A percentile compares a stretch with the other conserved stretches of the same genome.
Conservation (phyloP, 2,888 invertebrate genomes). For the Dascillus cervinus region DNA sequence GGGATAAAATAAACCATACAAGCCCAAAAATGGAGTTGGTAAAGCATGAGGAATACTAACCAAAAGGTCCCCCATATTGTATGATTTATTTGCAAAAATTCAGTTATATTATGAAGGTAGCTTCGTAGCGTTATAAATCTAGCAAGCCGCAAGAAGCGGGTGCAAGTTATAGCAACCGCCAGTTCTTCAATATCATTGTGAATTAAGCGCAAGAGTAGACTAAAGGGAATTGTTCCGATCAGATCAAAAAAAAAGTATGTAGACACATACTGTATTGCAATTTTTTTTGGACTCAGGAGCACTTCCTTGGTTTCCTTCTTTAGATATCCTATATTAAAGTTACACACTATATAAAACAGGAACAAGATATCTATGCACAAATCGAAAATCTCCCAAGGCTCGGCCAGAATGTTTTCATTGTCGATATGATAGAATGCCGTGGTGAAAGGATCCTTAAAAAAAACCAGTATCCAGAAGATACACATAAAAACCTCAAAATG, state of each 20-base stretch:
- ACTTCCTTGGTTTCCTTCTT: constrained; percentile 18
- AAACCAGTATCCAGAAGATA: constrained; percentile 12
- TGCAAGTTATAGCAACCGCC: neutral
- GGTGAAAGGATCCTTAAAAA: constrained; percentile 13
- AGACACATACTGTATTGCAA: constrained; percentile 13
- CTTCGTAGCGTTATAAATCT: constrained; percentile 7
- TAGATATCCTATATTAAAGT: constrained; percentile 33
- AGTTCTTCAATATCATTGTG: neutral
- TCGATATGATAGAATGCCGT: constrained; percentile 7
- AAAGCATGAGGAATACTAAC: constrained; percentile 11
- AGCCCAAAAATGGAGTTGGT: constrained; percentile 19
- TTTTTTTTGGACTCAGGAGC: constrained; percentile 12
- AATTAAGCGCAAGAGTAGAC: no score
- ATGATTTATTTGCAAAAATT: constrained; percentile 1
- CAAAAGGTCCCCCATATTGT: constrained; percentile 4
- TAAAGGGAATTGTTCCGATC: constrained; percentile 12
- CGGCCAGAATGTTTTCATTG: neutral
- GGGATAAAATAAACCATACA: constrained; percentile 17
- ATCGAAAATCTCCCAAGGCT: constrained; percentile 1
- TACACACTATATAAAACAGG: constrained; percentile 28
- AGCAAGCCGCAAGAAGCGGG: constrained; percentile 6
- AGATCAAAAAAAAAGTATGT: constrained; percentile 19
- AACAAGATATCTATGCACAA: constrained; percentile 24
- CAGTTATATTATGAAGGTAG: constrained; percentile 10
- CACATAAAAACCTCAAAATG: constrained; percentile 13